A percentile compares a stretch with the other conserved stretches of the same genome.
phyloP scores from a whole-genome alignment of 2,113 vertebrate genomes.

The Scomber japonicus region DNA sequence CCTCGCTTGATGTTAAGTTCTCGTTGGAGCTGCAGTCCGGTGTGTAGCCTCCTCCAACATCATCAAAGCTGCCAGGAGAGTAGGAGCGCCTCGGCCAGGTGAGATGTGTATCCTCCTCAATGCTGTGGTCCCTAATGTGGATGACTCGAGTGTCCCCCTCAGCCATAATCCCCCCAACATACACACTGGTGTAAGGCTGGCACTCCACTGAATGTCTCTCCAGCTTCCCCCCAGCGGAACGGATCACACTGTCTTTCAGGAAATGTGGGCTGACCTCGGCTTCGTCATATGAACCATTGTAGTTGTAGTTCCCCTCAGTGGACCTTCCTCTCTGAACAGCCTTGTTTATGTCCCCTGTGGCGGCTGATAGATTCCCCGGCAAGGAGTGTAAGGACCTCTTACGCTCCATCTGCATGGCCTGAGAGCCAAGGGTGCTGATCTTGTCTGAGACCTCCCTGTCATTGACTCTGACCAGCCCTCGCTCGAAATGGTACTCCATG shows the following conservation, averaged over 20 bases:
- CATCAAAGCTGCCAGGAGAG: conserved; percentile 93
- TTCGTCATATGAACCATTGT: conserved; percentile 91
- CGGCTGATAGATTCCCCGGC: conserved; percentile 82
- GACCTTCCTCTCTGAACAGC: conserved; percentile 85
- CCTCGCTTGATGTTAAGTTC: conserved; percentile 98
- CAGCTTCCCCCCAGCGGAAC: conserved; percentile 78
- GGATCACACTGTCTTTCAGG: conserved; percentile 66
- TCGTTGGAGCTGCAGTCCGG: conserved; percentile 99
- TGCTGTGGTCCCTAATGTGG: conserved; percentile 85
- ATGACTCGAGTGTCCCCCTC: conserved; percentile 85
- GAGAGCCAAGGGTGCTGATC: conserved; percentile 92
- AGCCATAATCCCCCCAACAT: conserved; percentile 84
- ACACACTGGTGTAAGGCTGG: conserved; percentile 92
- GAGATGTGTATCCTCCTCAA: conserved; percentile 88
- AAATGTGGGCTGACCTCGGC: conserved; percentile 89
- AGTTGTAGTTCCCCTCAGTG: conserved; percentile 86
- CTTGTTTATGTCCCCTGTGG: conserved; percentile 76
- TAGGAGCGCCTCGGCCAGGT: conserved; percentile 95
- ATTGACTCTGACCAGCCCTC: conserved; percentile 92
- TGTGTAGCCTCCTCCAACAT: conserved; percentile 94
- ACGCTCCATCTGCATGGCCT: conserved; percentile 96
- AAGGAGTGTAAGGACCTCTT: conserved; percentile 88
- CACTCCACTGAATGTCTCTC: conserved; percentile 87
- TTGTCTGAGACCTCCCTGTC: conserved; percentile 94
- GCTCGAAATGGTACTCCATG: conserved; percentile 95